Percentiles rank a stretch among this genome's conserved stretches.
Evolutionary conservation across 2,113 vertebrate species (phyloP).

Genomic region (Choloepus hoffmanni): DNA sequence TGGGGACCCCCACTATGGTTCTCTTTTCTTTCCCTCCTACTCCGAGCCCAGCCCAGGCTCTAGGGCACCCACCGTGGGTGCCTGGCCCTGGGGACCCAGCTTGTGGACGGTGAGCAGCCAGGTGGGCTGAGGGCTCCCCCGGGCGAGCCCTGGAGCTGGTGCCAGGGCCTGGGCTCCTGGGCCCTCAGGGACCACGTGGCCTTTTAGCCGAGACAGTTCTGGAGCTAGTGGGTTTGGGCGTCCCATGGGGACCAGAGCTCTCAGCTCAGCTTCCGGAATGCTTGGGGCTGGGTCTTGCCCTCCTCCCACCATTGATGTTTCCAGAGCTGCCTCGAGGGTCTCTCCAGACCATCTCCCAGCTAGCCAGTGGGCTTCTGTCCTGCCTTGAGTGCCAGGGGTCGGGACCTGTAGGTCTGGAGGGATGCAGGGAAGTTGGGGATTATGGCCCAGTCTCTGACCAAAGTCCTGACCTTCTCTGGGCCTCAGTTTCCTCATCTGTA

Average conservation of each 20-base stretch:
- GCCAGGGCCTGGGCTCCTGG: not conserved
- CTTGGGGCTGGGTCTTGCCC: not conserved
- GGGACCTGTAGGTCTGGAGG: not conserved
- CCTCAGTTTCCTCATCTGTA: constrained; percentile 45
- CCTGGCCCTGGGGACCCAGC: not conserved
- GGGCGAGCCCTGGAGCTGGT: not conserved
- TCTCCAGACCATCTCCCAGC: not conserved
- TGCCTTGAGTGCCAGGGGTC: not conserved
- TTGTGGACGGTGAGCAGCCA: not conserved
- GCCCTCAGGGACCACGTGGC: not conserved
- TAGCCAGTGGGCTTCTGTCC: not conserved
- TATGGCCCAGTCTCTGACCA: not conserved
- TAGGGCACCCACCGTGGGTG: not conserved
- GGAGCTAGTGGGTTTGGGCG: not conserved
- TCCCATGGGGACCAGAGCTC: not conserved
- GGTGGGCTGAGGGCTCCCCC: not conserved
- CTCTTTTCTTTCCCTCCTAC: not conserved
- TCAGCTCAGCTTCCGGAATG: not conserved
- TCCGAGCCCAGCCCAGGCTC: not conserved
- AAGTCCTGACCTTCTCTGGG: not conserved
- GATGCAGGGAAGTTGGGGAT: not conserved
- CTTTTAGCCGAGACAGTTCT: not conserved
- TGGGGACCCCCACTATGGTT: not conserved
- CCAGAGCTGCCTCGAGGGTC: not conserved
- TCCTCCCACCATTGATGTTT: not conserved